Base-by-base conservation (phyloP, 1,140 invertebrate genomes). In the Carposina sasakii region DNA sequence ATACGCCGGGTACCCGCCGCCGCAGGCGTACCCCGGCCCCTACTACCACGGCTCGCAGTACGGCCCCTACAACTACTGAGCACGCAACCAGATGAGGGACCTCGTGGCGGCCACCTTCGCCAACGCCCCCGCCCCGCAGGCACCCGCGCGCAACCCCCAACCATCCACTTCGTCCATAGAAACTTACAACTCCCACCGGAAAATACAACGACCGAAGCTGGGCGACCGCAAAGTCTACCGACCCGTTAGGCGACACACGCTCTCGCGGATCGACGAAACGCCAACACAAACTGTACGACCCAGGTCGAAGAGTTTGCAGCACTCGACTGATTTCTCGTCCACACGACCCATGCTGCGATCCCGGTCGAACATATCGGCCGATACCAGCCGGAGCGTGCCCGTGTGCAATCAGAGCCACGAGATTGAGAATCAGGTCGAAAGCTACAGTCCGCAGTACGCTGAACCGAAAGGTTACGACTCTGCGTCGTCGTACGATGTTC, bases 11-110 rank as follows among this genome's bases (percentile, higher is more conserved):
- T 90, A 88, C 63, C 86, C 90, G 28, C 92, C 94, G 30, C 91
- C 92, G 6, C 91, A 93, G 50, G 92, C 92, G 31, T 95, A 95
- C 76, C 90, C 94, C 31, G 93, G 93, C 23, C 93, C 93, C 16
- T 95, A 95, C 72, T 95, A 96, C 69, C 94, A 96, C 76, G 94
- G 94, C 60, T 95, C 94, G 15, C 94, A 96, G 72, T 96, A 97
- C 73, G 94, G 93, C n/a, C 94, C 94, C 9, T 96, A 96, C 87
- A 94, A 94, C 82, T 94, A 94, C 77, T 94, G 89, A 91, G 68
- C 74, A 67, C 36, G 62, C 71, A 71, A 81, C 79, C 79, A 81
- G 79, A 83, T 79, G 75, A 78, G 76, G 75, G 76, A 81, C 58
- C 54, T 71, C 42, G 71, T 68, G 74, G 73, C 73, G 73, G 68